Evolutionary conservation across 2,113 vertebrate species (phyloP).

Genomic region (Paradisaea rubra): DNA sequence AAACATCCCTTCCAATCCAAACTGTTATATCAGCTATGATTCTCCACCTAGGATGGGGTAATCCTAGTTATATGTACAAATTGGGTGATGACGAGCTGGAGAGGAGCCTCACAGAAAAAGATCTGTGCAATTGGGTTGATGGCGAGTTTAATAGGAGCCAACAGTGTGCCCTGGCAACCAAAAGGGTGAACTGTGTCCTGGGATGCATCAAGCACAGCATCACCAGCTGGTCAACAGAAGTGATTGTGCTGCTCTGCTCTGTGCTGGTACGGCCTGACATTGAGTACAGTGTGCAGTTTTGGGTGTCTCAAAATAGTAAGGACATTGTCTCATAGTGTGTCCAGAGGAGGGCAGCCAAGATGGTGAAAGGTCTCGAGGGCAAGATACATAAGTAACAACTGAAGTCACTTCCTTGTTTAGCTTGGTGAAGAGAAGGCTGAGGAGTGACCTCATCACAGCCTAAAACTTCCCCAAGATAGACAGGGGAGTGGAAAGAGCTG

Average conservation of each 20-base stretch:
- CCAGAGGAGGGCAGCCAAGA: neutral
- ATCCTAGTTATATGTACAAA: neutral
- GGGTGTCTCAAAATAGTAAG: neutral
- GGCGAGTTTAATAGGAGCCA: neutral
- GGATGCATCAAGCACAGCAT: neutral
- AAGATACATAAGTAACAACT: neutral
- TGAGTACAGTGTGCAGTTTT: neutral
- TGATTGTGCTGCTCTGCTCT: neutral
- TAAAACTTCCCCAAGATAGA: neutral
- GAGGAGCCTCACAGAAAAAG: neutral
- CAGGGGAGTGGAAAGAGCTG: neutral
- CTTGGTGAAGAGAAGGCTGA: neutral
- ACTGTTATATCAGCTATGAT: neutral
- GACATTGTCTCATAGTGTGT: neutral
- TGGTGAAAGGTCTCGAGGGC: rapidly evolving
- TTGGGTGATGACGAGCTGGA: rapidly evolving
- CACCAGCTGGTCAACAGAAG: rapidly evolving
- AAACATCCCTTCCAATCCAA: neutral
- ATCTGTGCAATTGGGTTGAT: neutral
- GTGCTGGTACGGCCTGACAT: neutral
- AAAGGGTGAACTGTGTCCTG: neutral
- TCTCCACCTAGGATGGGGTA: neutral
- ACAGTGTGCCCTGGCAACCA: neutral
- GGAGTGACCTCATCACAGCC: neutral
- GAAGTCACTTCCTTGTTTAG: neutral